Evolutionary conservation across 2,888 invertebrate species (phyloP).

Genomic region (Aporophyla nigra): DNA sequence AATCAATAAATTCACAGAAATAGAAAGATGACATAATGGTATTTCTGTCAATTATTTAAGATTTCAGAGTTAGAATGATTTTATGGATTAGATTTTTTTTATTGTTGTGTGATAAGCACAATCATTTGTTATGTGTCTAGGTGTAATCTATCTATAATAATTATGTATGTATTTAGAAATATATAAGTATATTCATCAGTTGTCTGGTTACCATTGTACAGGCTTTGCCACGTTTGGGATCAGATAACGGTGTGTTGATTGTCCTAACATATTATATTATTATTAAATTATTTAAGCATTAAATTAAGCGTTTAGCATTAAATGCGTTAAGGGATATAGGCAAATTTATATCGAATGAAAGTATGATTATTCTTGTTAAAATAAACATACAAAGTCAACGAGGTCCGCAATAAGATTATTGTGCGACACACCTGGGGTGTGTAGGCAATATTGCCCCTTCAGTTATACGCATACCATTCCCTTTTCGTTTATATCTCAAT

Average conservation of each 20-base stretch:
- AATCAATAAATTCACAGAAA: neutral
- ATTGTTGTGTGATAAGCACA: no score
- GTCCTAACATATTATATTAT: no score
- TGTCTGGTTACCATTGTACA: no score
- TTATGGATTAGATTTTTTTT: no score
- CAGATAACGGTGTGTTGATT: no score
- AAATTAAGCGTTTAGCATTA: neutral
- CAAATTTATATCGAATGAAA: neutral
- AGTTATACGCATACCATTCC: neutral
- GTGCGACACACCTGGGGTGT: slow-evolving; percentile 21
- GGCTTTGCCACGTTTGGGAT: no score
- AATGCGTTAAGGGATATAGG: no score
- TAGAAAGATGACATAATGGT: neutral
- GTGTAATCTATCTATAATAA: no score
- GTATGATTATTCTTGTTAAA: slow-evolving; percentile 5
- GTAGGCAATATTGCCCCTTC: slow-evolving; percentile 20
- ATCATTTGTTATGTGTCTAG: no score
- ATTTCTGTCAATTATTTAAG: neutral
- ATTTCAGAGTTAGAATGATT: neutral
- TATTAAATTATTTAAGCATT: no score
- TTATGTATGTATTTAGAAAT: no score
- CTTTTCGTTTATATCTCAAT: slow-evolving; percentile 39
- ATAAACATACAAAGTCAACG: neutral
- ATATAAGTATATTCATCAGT: no score
- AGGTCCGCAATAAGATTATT: slow-evolving; percentile 25